These are phyloP conservation scores for Scleropages formosus DNA, from an alignment of 2,797 vertebrate genomes.

Conservation along the genomic window DNA sequence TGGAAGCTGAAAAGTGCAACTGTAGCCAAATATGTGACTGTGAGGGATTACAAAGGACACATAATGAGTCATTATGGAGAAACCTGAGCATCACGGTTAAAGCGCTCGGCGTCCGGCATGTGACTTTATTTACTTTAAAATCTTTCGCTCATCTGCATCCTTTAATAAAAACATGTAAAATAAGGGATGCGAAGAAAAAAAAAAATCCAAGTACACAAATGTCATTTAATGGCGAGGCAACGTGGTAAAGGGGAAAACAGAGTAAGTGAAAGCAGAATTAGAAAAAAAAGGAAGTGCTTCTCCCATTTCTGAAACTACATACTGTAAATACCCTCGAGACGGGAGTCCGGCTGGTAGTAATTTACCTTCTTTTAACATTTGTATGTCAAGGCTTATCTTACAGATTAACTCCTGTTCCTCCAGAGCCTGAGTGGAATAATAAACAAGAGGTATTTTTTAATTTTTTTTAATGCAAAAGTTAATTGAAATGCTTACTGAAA, in stretches of 20 bases:
- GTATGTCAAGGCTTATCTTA: constrained; percentile 49
- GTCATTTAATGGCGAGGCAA: constrained; percentile 42
- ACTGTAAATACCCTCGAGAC: constrained; percentile 58
- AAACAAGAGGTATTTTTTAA: neutral
- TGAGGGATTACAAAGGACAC: constrained; percentile 53
- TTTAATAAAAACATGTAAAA: constrained; percentile 61
- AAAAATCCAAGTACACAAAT: constrained; percentile 63
- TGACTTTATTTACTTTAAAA: constrained; percentile 50
- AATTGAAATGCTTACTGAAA: too few species aligned
- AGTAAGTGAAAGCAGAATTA: too few species aligned
- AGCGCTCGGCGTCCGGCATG: constrained; percentile 49
- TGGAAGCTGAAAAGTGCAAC: constrained; percentile 39
- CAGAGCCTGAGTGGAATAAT: neutral
- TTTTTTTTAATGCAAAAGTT: too few species aligned
- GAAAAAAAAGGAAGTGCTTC: constrained; percentile 64
- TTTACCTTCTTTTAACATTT: neutral
- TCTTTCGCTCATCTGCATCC: constrained; percentile 63
- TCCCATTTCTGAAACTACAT: constrained; percentile 69
- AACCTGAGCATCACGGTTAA: constrained; percentile 60
- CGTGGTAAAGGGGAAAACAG: constrained; percentile 54
- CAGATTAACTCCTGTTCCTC: constrained; percentile 56
- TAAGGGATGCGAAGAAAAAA: constrained; percentile 59
- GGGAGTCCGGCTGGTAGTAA: constrained; percentile 40
- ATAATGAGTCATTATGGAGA: constrained; percentile 54
- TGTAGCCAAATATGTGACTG: constrained; percentile 64